phyloP scores from a whole-genome alignment of 2,888 invertebrate species.

The Tinea semifulvella region DNA sequence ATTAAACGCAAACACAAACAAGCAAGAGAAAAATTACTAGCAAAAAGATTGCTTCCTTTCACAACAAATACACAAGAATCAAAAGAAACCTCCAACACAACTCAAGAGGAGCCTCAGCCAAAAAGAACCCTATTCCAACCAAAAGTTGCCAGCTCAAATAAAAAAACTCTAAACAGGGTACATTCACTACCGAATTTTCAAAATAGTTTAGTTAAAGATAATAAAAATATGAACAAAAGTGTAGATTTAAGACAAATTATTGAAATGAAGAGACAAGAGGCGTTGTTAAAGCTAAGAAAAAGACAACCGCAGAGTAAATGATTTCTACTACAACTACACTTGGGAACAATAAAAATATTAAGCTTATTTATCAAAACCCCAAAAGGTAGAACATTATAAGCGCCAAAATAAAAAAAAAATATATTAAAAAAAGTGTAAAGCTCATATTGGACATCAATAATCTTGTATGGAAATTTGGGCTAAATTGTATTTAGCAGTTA shows the following conservation, averaged over 20 bases:
- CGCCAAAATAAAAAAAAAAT: too few species aligned
- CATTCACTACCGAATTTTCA: constrained; percentile 4
- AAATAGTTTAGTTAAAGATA: constrained; percentile 14
- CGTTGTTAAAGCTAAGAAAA: constrained; percentile 48
- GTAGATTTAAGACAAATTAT: constrained; percentile 41
- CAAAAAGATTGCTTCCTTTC: constrained; percentile 55
- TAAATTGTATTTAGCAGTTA: too few species aligned
- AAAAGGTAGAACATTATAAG: too few species aligned
- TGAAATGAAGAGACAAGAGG: constrained; percentile 58
- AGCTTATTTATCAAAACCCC: too few species aligned
- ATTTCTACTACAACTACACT: too few species aligned
- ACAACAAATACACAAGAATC: constrained; percentile 27
- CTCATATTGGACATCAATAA: too few species aligned
- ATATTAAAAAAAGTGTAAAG: too few species aligned
- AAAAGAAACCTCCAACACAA: constrained; percentile 26
- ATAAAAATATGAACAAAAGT: constrained; percentile 8
- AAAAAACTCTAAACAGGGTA: constrained; percentile 4
- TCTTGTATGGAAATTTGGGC: too few species aligned
- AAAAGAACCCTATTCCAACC: constrained; percentile 36
- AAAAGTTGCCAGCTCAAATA: constrained; percentile 28
- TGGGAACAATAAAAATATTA: too few species aligned
- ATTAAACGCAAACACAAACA: constrained; percentile 69
- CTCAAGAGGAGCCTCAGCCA: not conserved
- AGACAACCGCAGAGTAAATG: constrained; percentile 35
- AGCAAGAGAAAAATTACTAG: constrained; percentile 67